Evolutionary conservation across 1,140 invertebrate genomes (phyloP).

Genomic region (Drosophila yakuba): DNA sequence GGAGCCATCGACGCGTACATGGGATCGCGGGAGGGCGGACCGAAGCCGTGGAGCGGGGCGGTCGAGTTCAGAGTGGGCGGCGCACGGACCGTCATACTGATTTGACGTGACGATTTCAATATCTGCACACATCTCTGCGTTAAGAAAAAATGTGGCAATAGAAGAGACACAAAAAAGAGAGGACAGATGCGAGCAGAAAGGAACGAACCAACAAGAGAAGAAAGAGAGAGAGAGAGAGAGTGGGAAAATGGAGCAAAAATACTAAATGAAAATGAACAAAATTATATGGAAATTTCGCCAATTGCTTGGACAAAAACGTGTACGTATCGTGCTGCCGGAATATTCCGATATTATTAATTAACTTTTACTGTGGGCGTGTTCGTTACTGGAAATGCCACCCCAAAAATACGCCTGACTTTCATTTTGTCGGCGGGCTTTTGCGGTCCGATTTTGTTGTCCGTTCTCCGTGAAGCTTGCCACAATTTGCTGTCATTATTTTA

Average conservation of each 20-base stretch:
- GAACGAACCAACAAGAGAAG: slow-evolving; percentile 63
- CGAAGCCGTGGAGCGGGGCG: slow-evolving; percentile 85
- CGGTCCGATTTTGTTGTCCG: slow-evolving; percentile 29
- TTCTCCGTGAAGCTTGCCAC: slow-evolving; percentile 1
- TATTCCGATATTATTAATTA: slow-evolving; percentile 28
- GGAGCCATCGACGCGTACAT: slow-evolving; percentile 85
- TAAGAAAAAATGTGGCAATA: slow-evolving; percentile 85
- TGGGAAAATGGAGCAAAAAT: slow-evolving; percentile 42
- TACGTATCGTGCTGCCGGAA: slow-evolving; percentile 19
- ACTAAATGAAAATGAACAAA: slow-evolving; percentile 34
- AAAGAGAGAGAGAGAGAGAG: slow-evolving; percentile 41
- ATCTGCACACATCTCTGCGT: slow-evolving; percentile 89
- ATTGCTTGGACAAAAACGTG: slow-evolving; percentile 24
- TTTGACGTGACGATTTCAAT: slow-evolving; percentile 93
- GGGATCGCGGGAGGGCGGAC: slow-evolving; percentile 82
- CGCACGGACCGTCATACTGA: slow-evolving; percentile 94
- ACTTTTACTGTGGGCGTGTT: slow-evolving; percentile 42
- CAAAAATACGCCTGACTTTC: neutral
- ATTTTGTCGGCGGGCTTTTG: slow-evolving; percentile 33
- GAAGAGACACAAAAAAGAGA: slow-evolving; percentile 84
- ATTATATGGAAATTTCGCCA: slow-evolving; percentile 26
- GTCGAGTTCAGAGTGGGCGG: slow-evolving; percentile 85
- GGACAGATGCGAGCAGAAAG: slow-evolving; percentile 69
- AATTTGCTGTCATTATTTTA: slow-evolving; percentile 65
- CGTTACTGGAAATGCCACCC: neutral